Percentiles rank a stretch among this genome's conserved stretches.
These are phyloP conservation scores for Teinopalpus imperialis DNA, from an alignment of 2,888 invertebrate genomes.

Conservation along the genomic window DNA sequence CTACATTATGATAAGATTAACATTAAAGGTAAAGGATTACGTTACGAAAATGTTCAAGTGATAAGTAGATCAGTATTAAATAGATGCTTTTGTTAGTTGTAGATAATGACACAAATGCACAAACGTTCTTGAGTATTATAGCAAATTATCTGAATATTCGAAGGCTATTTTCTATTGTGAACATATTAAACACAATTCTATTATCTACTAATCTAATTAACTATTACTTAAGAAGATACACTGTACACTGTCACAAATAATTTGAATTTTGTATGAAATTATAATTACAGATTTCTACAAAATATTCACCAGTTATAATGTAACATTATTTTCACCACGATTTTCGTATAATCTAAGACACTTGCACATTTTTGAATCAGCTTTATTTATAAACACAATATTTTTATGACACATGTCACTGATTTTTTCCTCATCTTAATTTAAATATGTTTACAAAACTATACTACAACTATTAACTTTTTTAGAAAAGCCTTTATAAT, in stretches of 20 bases:
- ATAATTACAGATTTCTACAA: conserved; percentile 3
- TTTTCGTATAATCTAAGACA: background rate
- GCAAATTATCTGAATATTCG: conserved; percentile 6
- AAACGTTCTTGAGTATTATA: background rate
- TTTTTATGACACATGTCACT: background rate
- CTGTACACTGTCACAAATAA: conserved; percentile 32
- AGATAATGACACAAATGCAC: conserved; percentile 10
- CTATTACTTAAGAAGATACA: conserved; percentile 35
- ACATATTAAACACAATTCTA: conserved; percentile 10
- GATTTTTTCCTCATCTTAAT: background rate
- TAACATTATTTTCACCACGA: conserved; percentile 4
- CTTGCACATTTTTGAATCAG: conserved; percentile 20
- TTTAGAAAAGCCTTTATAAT: conserved; percentile 1
- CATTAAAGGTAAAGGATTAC: conserved; percentile 45
- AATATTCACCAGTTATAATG: conserved; percentile 2
- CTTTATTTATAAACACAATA: background rate
- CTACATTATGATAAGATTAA: conserved; percentile 33
- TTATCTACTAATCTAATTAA: conserved; percentile 8
- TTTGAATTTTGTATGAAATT: conserved; percentile 2
- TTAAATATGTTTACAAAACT: conserved; percentile 1
- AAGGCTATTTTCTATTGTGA: background rate
- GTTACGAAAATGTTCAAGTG: conserved; percentile 19
- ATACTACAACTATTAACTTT: conserved; percentile 2
- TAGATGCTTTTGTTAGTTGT: conserved; percentile 55
- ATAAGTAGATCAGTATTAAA: conserved; percentile 27